These are phyloP conservation scores for Amblyornis subalaris DNA, from an alignment of 2,113 vertebrate species.

Conservation along the genomic window DNA sequence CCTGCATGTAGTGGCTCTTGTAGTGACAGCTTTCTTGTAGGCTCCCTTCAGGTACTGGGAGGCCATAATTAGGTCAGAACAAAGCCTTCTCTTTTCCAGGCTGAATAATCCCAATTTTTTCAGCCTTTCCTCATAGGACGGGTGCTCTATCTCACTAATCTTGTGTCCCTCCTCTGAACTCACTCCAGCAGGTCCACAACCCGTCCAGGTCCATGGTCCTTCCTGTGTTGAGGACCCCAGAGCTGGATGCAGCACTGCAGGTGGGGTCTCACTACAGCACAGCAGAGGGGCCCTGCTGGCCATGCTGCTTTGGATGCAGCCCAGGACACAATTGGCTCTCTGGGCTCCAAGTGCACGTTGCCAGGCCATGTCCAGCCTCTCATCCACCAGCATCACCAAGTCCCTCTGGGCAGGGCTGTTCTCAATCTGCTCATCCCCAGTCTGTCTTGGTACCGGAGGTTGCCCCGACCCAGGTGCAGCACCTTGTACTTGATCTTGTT, in stretches of 20 bases:
- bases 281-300: not conserved
- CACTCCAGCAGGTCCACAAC: not conserved
- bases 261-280: not conserved
- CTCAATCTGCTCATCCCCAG: not conserved
- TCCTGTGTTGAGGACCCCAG: not conserved
- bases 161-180: not conserved
- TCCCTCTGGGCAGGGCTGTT: not conserved
- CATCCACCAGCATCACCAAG: not conserved
- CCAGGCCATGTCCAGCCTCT: not conserved
- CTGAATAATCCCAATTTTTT: not conserved
- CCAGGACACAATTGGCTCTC: not conserved
- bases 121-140: not conserved
- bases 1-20: too few relatives aligned
- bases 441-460: fast-evolving
- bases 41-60: not conserved
- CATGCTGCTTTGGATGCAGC: not conserved
- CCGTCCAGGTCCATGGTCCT: not conserved
- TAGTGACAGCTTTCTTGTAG: not conserved
- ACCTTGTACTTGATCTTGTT: not conserved
- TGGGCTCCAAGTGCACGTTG: not conserved
- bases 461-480: fast-evolving
- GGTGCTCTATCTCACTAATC: not conserved
- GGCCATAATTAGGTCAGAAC: not conserved
- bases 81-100: not conserved
- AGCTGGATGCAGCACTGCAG: not conserved